These are phyloP conservation scores for Lycaon pictus DNA, from an alignment of 2,113 vertebrate genomes.

Conservation along the genomic window DNA sequence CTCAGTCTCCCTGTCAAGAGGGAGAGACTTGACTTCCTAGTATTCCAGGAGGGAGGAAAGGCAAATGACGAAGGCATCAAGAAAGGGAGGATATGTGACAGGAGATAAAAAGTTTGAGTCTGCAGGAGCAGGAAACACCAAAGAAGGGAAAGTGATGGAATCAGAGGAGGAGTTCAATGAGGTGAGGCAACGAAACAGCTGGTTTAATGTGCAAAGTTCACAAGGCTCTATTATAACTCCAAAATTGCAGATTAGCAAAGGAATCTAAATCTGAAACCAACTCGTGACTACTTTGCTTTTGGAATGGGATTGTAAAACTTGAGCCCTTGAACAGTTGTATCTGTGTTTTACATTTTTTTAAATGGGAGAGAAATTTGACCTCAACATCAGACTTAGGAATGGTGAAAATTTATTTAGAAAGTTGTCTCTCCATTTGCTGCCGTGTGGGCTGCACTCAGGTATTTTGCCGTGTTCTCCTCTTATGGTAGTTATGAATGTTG, in stretches of 20 bases:
- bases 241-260: slow-evolving; percentile 68
- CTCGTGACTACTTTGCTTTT: slow-evolving; percentile 18
- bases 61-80: neutral
- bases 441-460: neutral
- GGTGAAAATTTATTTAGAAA: slow-evolving; percentile 58
- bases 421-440: neutral
- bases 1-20: neutral
- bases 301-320: slow-evolving; percentile 67
- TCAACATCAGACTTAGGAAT: slow-evolving; percentile 35
- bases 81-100: neutral
- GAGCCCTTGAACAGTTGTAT: slow-evolving; percentile 62
- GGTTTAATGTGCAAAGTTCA: slow-evolving; percentile 20
- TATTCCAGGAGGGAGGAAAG: neutral
- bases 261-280: slow-evolving; percentile 72
- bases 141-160: neutral
- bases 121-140: neutral
- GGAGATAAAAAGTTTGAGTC: neutral
- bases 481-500: neutral
- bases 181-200: slow-evolving; percentile 1
- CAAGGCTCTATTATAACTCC: slow-evolving; percentile 11
- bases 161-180: neutral
- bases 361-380: slow-evolving; percentile 58
- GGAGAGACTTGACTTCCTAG: neutral
- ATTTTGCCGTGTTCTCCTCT: neutral
- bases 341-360: slow-evolving; percentile 59